Conservation (phyloP, 2,888 invertebrate genomes). For the Brachyopa scutellaris region DNA sequence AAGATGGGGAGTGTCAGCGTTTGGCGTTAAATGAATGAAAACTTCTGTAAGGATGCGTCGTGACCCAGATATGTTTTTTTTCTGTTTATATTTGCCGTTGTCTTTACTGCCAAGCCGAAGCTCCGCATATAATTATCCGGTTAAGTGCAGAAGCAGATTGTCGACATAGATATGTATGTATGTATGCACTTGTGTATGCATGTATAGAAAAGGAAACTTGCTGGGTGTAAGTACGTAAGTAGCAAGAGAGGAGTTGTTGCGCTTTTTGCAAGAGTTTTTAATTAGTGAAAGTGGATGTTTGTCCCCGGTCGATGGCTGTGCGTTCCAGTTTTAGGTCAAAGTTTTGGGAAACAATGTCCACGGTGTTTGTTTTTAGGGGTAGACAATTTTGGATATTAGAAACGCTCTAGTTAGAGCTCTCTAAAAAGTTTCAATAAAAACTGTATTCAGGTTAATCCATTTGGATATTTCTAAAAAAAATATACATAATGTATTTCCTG, state of each 20-base stretch:
- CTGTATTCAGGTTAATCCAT: too few relatives aligned
- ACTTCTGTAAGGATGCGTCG: conserved; percentile 39
- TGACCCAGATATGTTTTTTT: conserved; percentile 44
- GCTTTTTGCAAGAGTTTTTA: conserved; percentile 47
- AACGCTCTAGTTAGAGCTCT: not conserved
- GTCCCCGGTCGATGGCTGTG: conserved; percentile 1
- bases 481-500: not conserved
- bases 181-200: too few relatives aligned
- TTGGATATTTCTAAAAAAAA: too few relatives aligned
- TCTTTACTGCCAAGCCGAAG: conserved; percentile 6
- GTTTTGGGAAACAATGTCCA: not conserved
- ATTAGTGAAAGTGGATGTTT: conserved; percentile 48
- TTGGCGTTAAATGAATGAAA: conserved; percentile 66
- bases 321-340: conserved; percentile 1
- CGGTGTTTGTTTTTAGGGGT: not conserved
- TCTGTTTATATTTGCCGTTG: not conserved
- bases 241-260: conserved; percentile 30
- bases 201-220: too few relatives aligned
- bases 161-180: too few relatives aligned
- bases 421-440: too few relatives aligned
- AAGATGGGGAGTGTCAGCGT: conserved; percentile 13
- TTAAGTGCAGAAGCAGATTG: conserved; percentile 54
- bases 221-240: not conserved
- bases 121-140: conserved; percentile 62
- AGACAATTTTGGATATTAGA: not conserved